phyloP scores from a whole-genome alignment of 2,888 invertebrate genomes.

The Coleophora deauratella region DNA sequence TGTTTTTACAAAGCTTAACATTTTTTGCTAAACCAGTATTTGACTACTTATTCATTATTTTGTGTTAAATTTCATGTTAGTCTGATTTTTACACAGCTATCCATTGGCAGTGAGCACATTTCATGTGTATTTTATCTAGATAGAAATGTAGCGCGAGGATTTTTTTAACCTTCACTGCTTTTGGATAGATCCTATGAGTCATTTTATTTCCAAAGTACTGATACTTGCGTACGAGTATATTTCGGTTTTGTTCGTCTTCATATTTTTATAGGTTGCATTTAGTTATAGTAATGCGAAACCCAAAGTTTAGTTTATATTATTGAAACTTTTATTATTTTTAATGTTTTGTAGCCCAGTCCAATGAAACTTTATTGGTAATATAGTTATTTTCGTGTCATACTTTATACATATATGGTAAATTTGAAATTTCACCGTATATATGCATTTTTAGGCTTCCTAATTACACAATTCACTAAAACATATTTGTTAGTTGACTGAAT shows the following conservation, averaged over 20 bases:
- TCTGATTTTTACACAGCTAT: slow-evolving; percentile 48
- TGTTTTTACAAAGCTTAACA: slow-evolving; percentile 71
- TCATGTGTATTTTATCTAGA: slow-evolving; percentile 47
- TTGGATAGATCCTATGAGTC: slow-evolving; percentile 53
- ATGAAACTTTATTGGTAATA: slow-evolving; percentile 37
- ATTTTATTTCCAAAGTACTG: slow-evolving; percentile 66
- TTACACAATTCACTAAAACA: slow-evolving; percentile 10
- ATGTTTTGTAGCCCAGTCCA: slow-evolving; percentile 33
- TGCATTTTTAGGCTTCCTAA: neutral
- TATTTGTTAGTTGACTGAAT: slow-evolving; percentile 14
- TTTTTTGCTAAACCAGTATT: slow-evolving; percentile 74
- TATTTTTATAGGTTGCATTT: slow-evolving; percentile 66
- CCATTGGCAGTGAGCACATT: slow-evolving; percentile 53
- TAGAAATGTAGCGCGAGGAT: slow-evolving; percentile 16
- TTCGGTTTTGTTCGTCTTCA: slow-evolving; percentile 57
- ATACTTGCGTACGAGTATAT: slow-evolving; percentile 43
- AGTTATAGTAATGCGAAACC: slow-evolving; percentile 71
- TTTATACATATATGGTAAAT: neutral
- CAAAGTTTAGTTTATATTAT: slow-evolving; percentile 67
- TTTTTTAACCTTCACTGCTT: slow-evolving; percentile 50
- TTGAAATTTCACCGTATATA: too few relatives aligned
- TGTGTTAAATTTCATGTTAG: slow-evolving; percentile 67
- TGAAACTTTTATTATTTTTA: slow-evolving; percentile 8
- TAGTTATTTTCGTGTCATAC: slow-evolving; percentile 18
- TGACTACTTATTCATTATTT: slow-evolving; percentile 67